Evolutionary conservation across 2,113 vertebrate species (phyloP), one percentile per base, ranked within the genome.

Genomic region (Xiphias gladius): DNA sequence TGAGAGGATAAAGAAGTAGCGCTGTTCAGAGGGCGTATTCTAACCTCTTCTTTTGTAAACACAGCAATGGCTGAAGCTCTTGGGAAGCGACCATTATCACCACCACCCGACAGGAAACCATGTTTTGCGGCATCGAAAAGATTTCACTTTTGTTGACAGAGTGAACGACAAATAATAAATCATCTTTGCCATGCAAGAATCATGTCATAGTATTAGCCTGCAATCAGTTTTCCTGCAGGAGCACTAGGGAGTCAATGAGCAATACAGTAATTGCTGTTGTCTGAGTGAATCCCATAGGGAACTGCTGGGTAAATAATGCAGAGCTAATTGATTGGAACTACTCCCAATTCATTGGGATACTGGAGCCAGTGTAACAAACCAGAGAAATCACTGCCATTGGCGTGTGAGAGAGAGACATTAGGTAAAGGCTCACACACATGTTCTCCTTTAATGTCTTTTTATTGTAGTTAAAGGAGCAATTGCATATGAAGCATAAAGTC

Each of bases 261-360:
- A 30, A 58, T 64, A 50, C 54, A 54, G 75, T 83, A 89, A 84
- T 87, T 88, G 65, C 76, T 75, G 71, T 86, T 85, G 79, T 88
- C 83, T 79, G 80, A 73, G 58, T 71, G 55, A 79, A 75, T 81
- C 68, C 85, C 85, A n/a, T 17, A 11, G 69, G 80, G 85, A 81
- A 41, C 41, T 41, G 28, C 68, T 37, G 63, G 76, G 70, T 87
- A 89, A 91, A 92, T 91, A 91, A 90, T 89, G 79, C 85, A 62
- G 71, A 79, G 83, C 58, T 88, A 92, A 94, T 89, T 92, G 89
- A 92, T 84, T 90, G 81, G 84, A 84, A 68, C 66, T 86, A 46
- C 70, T 88, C 72, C 71, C 78, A 83, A 83, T 76, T 81, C 89
- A 89, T 77, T 79, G 22, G 62, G 70, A 72, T 58, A 66, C 59